These are phyloP conservation scores for Pristiophorus japonicus DNA, from an alignment of 2,113 vertebrate genomes.

Conservation along the genomic window DNA sequence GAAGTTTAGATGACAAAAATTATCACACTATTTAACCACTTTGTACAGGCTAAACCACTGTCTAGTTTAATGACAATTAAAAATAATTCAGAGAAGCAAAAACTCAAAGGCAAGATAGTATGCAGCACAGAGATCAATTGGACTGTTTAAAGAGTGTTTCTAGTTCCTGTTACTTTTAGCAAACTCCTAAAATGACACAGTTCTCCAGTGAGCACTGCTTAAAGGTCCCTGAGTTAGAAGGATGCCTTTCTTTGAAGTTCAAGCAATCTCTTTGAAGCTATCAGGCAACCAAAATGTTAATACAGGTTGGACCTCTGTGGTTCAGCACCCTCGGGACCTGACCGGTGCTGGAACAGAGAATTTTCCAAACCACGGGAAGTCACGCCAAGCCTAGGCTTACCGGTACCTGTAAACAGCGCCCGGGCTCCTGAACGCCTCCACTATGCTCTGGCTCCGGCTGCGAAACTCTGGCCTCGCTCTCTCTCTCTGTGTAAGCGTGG, in stretches of 20 bases:
- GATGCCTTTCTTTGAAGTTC: not conserved
- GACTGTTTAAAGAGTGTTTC: not conserved
- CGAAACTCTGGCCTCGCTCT: too few species aligned
- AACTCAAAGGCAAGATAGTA: not conserved
- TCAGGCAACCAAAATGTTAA: not conserved
- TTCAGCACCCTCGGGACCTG: too few species aligned
- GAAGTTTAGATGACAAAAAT: not conserved
- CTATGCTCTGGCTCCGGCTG: too few species aligned
- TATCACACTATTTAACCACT: not conserved
- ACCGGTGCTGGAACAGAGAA: too few species aligned
- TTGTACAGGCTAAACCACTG: not conserved
- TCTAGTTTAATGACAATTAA: not conserved
- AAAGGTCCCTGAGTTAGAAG: not conserved
- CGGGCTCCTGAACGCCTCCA: too few species aligned
- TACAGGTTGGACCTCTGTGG: too few species aligned
- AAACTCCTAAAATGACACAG: not conserved
- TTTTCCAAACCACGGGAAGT: too few species aligned
- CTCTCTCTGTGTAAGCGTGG: too few species aligned
- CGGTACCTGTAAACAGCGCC: too few species aligned
- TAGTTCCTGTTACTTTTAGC: not conserved
- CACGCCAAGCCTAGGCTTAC: too few species aligned
- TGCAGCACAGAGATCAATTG: not conserved
- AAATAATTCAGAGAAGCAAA: not conserved
- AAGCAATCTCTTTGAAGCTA: too few species aligned
- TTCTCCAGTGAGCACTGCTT: not conserved